Conservation (phyloP, 2,888 invertebrate genomes). For the Lasioglossum calceatum region DNA sequence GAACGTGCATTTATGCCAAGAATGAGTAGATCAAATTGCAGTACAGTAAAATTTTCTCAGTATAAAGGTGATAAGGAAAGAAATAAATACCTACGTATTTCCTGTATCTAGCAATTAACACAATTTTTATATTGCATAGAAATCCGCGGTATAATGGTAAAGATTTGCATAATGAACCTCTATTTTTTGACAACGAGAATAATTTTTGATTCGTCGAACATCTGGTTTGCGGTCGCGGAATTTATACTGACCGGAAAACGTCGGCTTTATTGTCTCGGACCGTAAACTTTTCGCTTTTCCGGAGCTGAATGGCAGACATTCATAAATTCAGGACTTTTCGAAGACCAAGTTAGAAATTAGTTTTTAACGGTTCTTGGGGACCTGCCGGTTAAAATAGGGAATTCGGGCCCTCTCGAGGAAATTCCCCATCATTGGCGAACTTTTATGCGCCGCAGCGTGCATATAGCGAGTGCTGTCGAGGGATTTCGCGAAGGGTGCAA, state of each 20-base stretch:
- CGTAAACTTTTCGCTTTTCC: neutral
- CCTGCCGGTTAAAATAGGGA: neutral
- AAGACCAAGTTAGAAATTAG: constrained; percentile 13
- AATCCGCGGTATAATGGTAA: too few species aligned
- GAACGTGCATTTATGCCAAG: too few species aligned
- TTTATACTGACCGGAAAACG: neutral
- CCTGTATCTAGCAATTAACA: too few species aligned
- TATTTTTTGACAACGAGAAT: neutral
- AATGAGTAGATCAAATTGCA: too few species aligned
- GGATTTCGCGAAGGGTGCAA: neutral
- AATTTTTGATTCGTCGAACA: neutral
- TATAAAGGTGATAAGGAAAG: too few species aligned
- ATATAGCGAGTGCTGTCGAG: neutral
- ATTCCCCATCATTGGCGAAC: neutral
- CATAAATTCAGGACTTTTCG: constrained; percentile 2
- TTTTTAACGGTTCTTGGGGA: constrained; percentile 21
- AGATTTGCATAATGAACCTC: neutral
- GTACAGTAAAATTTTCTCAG: too few species aligned
- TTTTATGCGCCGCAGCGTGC: neutral
- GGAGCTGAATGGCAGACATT: neutral
- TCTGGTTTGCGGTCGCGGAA: neutral
- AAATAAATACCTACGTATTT: too few species aligned
- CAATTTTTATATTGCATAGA: too few species aligned
- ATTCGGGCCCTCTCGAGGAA: neutral
- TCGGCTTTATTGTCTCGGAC: neutral